Base-by-base conservation (phyloP, 1,140 invertebrate genomes). In the Armadillidium nasatum region DNA sequence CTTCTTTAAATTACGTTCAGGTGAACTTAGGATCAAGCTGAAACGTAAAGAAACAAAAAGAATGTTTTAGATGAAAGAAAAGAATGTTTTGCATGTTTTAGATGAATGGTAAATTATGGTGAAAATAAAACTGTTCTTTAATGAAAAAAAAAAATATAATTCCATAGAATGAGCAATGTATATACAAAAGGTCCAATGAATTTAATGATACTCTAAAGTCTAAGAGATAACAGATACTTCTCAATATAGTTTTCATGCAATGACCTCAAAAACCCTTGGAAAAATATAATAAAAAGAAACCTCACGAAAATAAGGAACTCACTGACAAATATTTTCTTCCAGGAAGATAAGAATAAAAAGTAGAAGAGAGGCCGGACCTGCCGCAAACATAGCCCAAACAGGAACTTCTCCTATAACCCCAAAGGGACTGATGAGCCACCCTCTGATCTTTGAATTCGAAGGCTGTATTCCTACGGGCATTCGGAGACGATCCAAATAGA, bases 341-440 rank as follows among this genome's bases (percentile, higher is more conserved):
- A 98, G 94, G 84, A 97, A 98, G 11, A 98, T 88, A 13, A 98
- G 88, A 81, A 98, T 97, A 83, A 97, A 98, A 44, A 97, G 91
- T 21, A 98, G 89, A 76, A 97, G 86, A 0, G 94, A 95, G 3
- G 95, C 95, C 75, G 97, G 87, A 43, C 88, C 87, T 78, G 94
- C 90, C 9, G 90, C 91, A 81, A 94, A 89, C 0, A 91, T 88
- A 44, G 92, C 87, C 91, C 93, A 75, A 33, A 75, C 66, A 90
- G 89, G 44, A 21, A 93, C 87, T 0, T 86, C 85, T 71, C 88
- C 85, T 0, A 88, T 81, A 0, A 83, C 83, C 0, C 91, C 90
- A 33, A 86, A 85, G 4, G 94, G 91, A 54, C 91, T 89, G 33
- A 96, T 91, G 71, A 96, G 82, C 94, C 96, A 97, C 21, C 88